These are phyloP conservation scores for Sebastes jordani DNA, from an alignment of 2,797 vertebrate genomes.

Conservation along the genomic window DNA sequence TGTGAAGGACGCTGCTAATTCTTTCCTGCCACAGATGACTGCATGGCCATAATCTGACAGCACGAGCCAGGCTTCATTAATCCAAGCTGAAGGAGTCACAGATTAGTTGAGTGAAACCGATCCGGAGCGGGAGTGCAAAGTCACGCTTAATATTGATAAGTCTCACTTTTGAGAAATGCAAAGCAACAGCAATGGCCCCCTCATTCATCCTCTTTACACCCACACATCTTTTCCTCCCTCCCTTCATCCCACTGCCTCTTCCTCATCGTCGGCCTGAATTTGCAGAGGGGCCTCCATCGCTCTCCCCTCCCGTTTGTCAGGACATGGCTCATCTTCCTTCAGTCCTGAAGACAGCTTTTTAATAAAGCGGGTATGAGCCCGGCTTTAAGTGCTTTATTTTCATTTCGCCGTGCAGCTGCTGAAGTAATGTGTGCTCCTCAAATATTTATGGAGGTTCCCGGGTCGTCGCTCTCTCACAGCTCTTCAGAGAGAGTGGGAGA, in stretches of 20 bases:
- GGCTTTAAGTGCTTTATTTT: slow-evolving; percentile 73
- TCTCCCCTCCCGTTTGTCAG: slow-evolving; percentile 20
- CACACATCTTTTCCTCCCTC: background rate
- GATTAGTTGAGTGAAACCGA: background rate
- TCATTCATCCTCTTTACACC: background rate
- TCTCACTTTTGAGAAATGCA: background rate
- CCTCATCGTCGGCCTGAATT: slow-evolving; percentile 19
- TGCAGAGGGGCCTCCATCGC: slow-evolving; percentile 36
- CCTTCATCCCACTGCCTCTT: background rate
- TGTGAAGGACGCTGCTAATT: background rate
- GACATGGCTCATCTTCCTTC: slow-evolving; percentile 44
- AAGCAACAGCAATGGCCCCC: background rate
- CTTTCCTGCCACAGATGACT: background rate
- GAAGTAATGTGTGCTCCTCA: slow-evolving; percentile 59
- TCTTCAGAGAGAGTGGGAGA: slow-evolving; percentile 22
- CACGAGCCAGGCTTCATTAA: background rate
- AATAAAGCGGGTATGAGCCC: slow-evolving; percentile 63
- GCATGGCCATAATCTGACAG: background rate
- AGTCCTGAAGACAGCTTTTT: slow-evolving; percentile 62
- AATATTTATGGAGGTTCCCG: slow-evolving; percentile 71
- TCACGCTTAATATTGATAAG: background rate
- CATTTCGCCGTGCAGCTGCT: slow-evolving; percentile 54
- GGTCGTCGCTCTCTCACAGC: slow-evolving; percentile 29
- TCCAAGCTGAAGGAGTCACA: background rate
- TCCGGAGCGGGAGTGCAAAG: background rate